Evolutionary conservation across 2,888 invertebrate genomes (phyloP).

Genomic region (Eupsilia transversa): DNA sequence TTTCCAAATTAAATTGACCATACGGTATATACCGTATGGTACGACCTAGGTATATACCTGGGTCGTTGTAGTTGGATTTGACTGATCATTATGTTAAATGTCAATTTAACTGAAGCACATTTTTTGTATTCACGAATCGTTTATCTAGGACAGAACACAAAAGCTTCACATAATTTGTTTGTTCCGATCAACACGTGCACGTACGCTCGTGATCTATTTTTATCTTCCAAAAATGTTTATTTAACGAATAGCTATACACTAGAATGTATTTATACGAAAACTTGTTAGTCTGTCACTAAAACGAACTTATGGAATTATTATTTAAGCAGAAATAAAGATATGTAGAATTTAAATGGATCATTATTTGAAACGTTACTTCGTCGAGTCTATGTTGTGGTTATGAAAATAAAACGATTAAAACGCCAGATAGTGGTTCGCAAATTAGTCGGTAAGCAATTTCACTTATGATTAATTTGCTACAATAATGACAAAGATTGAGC

Average conservation of each 20-base stretch:
- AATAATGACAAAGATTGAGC: constrained; percentile 80
- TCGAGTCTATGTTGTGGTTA: constrained; percentile 17
- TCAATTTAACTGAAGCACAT: constrained; percentile 15
- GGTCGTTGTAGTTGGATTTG: constrained; percentile 10
- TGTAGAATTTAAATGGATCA: constrained; percentile 12
- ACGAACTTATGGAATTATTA: constrained; percentile 1
- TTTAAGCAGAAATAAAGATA: neutral
- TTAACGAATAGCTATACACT: constrained; percentile 17
- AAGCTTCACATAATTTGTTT: constrained; percentile 32
- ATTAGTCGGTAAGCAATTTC: constrained; percentile 73
- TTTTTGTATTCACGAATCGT: constrained; percentile 22
- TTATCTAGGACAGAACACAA: constrained; percentile 42
- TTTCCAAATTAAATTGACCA: constrained; percentile 40
- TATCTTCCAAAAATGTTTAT: constrained; percentile 41
- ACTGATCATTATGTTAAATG: constrained; percentile 30
- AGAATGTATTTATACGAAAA: constrained; percentile 4
- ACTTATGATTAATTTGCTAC: constrained; percentile 80
- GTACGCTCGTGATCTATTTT: constrained; percentile 41
- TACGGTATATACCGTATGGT: constrained; percentile 2
- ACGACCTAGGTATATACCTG: neutral
- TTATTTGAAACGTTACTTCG: constrained; percentile 25
- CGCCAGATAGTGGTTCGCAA: constrained; percentile 48
- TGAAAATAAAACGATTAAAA: constrained; percentile 68
- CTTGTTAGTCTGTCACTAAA: neutral
- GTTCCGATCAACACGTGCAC: constrained; percentile 39